Evolutionary conservation across 2,113 vertebrate species (phyloP), one percentile per base, ranked within the genome.

Genomic region (Bothrops jararaca): DNA sequence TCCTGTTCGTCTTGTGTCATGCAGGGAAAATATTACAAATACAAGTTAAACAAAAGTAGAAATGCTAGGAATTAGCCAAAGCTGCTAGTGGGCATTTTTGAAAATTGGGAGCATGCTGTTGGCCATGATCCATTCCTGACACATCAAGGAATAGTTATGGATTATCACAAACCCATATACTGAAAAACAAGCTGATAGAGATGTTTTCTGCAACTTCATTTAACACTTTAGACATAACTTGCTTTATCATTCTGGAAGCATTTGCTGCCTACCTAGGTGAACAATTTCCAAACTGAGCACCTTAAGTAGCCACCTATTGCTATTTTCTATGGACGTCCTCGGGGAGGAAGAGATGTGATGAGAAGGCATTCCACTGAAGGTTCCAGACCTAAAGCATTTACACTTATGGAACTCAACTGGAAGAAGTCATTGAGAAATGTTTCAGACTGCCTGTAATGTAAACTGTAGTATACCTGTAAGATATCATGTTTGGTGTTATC

Each of bases 1-100:
- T 94, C 96, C 91, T 95, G 97, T n/a, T 87, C 91, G 2, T 87
- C 88, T 60, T 52, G 2, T 86, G 23, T 86, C 13, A 50, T 9
- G 26, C n/a, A 90, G 26, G 52, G 39, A 52, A 22, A n/a, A 54
- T 85, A 13, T 20, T 20, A 39, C 11, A 52, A 74, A 20, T 91
- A 24, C 74, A 85, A 94, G 53, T 86, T 91, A 91, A 54, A 69
- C 69, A 7, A 23, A 23, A 93, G 2, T 1, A 2, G 48, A 11
- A 90, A 94, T 80, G 50, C 10, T n/a, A 2, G 0, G n/a, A 48
- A 4, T 20, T 52, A 45, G 48, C 20, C 34, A 42, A 80, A 42
- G 69, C 1, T 74, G 13, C 34, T 74, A 34, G 34, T 42, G 74
- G 34, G 74, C 34, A 42, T 42, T 80, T 80, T 42, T 80, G 18